Percentiles rank a stretch among this genome's conserved stretches.
These are phyloP conservation scores for Tetramorium parvispinum DNA, from an alignment of 1,140 invertebrate genomes.

Conservation along the genomic window DNA sequence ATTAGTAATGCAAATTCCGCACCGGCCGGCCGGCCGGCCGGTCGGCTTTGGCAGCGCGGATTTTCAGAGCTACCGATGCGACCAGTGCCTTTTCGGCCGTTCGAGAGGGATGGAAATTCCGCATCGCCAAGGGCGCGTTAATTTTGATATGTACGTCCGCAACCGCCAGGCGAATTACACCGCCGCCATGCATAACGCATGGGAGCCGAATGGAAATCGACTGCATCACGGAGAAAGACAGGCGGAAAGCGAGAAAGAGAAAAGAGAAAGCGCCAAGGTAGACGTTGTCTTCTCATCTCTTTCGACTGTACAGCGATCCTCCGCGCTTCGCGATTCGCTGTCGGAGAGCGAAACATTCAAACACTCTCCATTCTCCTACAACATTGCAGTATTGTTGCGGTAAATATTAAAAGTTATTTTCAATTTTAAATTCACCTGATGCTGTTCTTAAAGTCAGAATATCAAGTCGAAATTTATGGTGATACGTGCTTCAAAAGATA, in stretches of 20 bases:
- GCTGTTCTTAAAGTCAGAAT: not conserved
- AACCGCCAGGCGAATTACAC: conserved; percentile 57
- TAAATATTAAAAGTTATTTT: conserved; percentile 54
- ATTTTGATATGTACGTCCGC: conserved; percentile 65
- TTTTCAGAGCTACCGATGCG: conserved; percentile 70
- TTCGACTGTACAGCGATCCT: conserved; percentile 12
- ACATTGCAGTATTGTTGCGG: not conserved
- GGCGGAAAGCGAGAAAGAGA: conserved; percentile 7
- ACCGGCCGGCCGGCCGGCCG: conserved; percentile 16
- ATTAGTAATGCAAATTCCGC: conserved; percentile 74
- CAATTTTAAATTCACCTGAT: conserved; percentile 36
- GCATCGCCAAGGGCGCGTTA: conserved; percentile 66
- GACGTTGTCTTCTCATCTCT: conserved; percentile 25
- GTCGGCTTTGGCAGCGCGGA: conserved; percentile 42
- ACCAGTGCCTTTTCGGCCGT: conserved; percentile 55
- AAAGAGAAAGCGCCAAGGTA: conserved; percentile 15
- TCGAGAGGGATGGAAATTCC: conserved; percentile 71
- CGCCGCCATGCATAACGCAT: conserved; percentile 53
- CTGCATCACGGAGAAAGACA: conserved; percentile 35
- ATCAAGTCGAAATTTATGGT: not conserved
- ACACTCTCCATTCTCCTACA: not conserved
- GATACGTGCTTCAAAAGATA: not conserved
- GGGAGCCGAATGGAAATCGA: conserved; percentile 58
- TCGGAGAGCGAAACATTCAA: conserved; percentile 31
- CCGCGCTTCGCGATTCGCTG: conserved; percentile 19